Conservation (phyloP, 2,888 invertebrate species). For the Chesias legatella region DNA sequence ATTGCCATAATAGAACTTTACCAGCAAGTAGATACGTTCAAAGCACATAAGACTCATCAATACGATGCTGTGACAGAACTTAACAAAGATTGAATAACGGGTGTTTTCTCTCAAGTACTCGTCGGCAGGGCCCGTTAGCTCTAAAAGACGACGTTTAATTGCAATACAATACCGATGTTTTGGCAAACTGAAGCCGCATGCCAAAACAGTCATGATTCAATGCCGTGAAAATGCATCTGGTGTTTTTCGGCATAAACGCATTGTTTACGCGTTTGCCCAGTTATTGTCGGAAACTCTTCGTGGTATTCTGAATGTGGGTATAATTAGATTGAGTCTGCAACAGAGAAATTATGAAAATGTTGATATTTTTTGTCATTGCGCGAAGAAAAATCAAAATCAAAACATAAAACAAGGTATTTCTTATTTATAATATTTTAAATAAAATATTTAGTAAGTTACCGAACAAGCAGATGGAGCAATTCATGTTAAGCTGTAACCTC, state of each 20-base stretch:
- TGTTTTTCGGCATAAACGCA: slow-evolving; percentile 18
- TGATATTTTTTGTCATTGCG: no score
- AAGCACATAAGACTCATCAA: no score
- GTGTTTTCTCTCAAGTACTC: no score
- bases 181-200: slow-evolving; percentile 5
- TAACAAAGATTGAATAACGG: slow-evolving; percentile 2
- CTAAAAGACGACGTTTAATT: slow-evolving; percentile 3
- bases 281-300: slow-evolving; percentile 5
- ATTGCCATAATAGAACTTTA: no score
- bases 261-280: slow-evolving; percentile 16
- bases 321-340: slow-evolving; percentile 2
- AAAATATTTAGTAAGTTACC: no score
- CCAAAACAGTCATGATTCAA: slow-evolving; percentile 27
- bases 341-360: neutral
- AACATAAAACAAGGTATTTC: no score
- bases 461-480: no score
- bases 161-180: slow-evolving; percentile 11
- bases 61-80: no score
- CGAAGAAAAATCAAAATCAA: no score
- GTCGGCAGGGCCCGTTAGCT: slow-evolving; percentile 6
- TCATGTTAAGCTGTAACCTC: no score
- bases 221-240: slow-evolving; percentile 19
- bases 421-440: no score
- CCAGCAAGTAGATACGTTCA: no score
- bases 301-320: neutral